Conservation (phyloP, 2,113 vertebrate genomes). For the human (Homo sapiens) region GRCh38 chr20:50045001-50045500, state of each 20-base stretch:
- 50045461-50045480: too few species aligned
- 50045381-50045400: too few species aligned
- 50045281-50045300: not conserved
- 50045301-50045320: not conserved
- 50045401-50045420: too few species aligned
- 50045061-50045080: not conserved
- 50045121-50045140: fast-evolving
- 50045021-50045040: not conserved
- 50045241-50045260: not conserved
- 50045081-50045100: not conserved
- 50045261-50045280: not conserved
- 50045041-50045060: not conserved
- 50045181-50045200: not conserved
- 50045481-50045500: too few species aligned
- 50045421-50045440: too few species aligned
- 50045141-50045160: not conserved
- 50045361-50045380: too few species aligned
- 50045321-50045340: not conserved
- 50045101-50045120: not conserved
- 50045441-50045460: too few species aligned
- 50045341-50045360: not conserved
- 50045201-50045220: fast-evolving
- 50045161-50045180: not conserved
- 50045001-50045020: not conserved
- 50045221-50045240: not conserved